Evolutionary conservation across 2,113 vertebrate species (phyloP).

Genomic region (Lutjanus erythropterus): DNA sequence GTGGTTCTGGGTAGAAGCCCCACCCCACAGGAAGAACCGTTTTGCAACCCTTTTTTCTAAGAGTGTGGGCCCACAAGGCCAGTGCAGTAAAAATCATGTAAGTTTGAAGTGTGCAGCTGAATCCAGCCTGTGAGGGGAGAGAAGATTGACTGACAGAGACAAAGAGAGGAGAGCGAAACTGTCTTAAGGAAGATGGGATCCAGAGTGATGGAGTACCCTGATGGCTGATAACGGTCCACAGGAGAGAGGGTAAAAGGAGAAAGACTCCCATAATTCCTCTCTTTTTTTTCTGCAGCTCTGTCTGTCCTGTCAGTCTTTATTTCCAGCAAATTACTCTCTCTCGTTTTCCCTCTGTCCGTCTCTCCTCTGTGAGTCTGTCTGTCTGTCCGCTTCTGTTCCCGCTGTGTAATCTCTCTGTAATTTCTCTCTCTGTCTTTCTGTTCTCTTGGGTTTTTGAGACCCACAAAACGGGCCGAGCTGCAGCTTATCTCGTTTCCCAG

Average conservation of each 20-base stretch:
- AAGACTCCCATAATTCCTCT: constrained; percentile 62
- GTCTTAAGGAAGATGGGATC: constrained; percentile 69
- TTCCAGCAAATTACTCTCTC: constrained; percentile 64
- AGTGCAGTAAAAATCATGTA: constrained; percentile 28
- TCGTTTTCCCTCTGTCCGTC: constrained; percentile 15
- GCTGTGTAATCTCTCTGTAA: constrained; percentile 46
- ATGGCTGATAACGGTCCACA: constrained; percentile 69
- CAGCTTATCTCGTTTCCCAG: constrained; percentile 73
- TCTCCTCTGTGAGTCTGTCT: constrained; percentile 35
- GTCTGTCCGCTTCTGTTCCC: constrained; percentile 22
- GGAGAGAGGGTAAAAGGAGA: constrained; percentile 64
- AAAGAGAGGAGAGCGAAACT: constrained; percentile 54
- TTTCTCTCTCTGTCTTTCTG: constrained; percentile 23
- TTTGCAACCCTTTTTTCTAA: too few relatives aligned
- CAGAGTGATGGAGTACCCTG: constrained; percentile 67
- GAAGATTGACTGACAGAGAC: constrained; percentile 63
- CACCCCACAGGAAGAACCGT: too few relatives aligned
- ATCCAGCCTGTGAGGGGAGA: constrained; percentile 4
- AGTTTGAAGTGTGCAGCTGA: constrained; percentile 40
- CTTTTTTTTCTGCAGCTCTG: constrained; percentile 43
- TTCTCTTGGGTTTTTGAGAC: constrained; percentile 42
- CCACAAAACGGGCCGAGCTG: constrained; percentile 41
- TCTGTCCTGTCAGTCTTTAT: constrained; percentile 66
- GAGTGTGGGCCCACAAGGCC: constrained; percentile 34
- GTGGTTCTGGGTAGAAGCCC: too few relatives aligned